Evolutionary conservation across 2,113 vertebrate species (phyloP).

Genomic region (Engraulis encrasicolus): DNA sequence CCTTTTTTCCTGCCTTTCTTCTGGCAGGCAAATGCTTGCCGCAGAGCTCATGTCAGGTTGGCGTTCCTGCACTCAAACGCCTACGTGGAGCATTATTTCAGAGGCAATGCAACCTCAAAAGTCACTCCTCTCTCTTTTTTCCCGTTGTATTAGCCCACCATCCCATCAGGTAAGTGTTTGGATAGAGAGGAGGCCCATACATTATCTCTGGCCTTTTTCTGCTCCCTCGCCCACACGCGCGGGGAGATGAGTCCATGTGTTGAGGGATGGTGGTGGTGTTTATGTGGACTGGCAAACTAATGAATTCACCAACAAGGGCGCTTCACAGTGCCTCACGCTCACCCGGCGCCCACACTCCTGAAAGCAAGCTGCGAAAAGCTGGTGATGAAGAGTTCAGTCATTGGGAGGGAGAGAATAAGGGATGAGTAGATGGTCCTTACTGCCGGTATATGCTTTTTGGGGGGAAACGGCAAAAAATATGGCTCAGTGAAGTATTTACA

Average conservation of each 20-base stretch:
- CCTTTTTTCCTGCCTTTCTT: no score
- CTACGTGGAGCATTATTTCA: constrained; percentile 4
- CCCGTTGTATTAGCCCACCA: constrained; percentile 12
- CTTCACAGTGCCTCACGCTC: constrained; percentile 3
- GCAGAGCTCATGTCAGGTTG: neutral
- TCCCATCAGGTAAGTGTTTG: constrained; percentile 16
- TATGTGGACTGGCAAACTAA: constrained; percentile 10
- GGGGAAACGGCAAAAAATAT: neutral
- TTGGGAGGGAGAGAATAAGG: neutral
- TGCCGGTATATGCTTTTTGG: neutral
- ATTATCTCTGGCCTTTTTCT: constrained; percentile 1
- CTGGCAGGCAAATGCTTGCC: neutral
- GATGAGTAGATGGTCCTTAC: neutral
- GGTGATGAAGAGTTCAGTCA: neutral
- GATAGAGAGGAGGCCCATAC: constrained; percentile 13
- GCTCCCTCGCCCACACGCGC: neutral
- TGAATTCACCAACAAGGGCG: constrained; percentile 16
- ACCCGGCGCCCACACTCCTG: constrained; percentile 8
- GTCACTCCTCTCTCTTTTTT: constrained; percentile 8
- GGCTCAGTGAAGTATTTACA: neutral
- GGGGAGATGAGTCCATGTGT: constrained; percentile 8
- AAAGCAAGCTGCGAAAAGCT: constrained; percentile 10
- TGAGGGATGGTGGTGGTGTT: neutral
- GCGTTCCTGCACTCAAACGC: neutral
- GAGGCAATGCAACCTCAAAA: neutral